Percentiles rank a stretch among this genome's conserved stretches.
Conservation (phyloP, 2,113 vertebrate genomes). For the Ptilonorhynchus violaceus region DNA sequence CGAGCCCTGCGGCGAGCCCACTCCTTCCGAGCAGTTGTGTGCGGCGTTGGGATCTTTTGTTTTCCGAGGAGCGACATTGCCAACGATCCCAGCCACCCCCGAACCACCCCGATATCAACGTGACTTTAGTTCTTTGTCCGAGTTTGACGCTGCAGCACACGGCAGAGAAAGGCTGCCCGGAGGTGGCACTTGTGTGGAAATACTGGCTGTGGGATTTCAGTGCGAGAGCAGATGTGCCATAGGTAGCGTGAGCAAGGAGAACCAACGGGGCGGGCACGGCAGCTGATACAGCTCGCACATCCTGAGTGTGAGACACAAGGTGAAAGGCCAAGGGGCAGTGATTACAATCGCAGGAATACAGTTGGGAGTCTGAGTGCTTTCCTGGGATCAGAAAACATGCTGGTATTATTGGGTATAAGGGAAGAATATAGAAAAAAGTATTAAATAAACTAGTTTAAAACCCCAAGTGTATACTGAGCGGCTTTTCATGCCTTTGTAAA, state of each 20-base stretch:
- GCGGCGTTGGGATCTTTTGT: accelerated
- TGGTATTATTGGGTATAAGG: not conserved
- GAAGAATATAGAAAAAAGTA: not conserved
- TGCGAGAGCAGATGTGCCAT: not conserved
- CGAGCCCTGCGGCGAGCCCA: accelerated
- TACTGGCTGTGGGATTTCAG: not conserved
- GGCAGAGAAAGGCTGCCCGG: not conserved
- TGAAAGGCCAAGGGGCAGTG: not conserved
- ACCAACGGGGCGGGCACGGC: not conserved
- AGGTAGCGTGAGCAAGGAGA: not conserved
- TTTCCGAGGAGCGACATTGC: accelerated
- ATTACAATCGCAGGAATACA: not conserved
- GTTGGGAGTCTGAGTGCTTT: not conserved
- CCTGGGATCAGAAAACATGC: not conserved
- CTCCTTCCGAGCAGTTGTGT: accelerated
- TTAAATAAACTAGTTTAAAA: not conserved
- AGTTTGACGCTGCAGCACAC: not conserved
- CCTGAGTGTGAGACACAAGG: not conserved
- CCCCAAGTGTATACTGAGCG: not conserved
- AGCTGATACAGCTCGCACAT: accelerated
- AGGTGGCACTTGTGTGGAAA: not conserved
- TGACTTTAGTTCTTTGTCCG: not conserved
- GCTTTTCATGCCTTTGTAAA: not conserved
- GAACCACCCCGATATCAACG: accelerated
- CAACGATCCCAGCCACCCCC: accelerated